Conservation (phyloP, 2,888 invertebrate genomes). For the Acanthosoma haemorrhoidale region DNA sequence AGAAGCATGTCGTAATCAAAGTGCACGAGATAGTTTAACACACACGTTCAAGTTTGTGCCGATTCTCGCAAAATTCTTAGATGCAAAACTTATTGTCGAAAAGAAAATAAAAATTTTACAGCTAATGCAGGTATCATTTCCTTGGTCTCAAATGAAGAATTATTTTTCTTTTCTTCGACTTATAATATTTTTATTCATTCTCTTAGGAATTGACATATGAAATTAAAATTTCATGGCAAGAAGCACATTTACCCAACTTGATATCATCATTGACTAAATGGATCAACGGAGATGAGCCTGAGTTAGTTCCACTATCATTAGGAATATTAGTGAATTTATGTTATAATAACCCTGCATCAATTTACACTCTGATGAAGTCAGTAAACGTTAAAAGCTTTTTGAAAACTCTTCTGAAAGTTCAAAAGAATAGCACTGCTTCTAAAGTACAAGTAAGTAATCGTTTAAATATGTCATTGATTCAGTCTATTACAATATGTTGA, state of each 20-base stretch:
- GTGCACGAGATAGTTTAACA: conserved; percentile 58
- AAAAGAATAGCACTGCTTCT: conserved; percentile 47
- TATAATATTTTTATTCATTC: conserved; percentile 1
- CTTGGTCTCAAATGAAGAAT: background rate
- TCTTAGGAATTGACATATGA: conserved; percentile 68
- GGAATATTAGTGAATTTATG: conserved; percentile 73
- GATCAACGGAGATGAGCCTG: conserved; percentile 53
- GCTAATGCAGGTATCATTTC: conserved; percentile 55
- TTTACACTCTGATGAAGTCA: conserved; percentile 65
- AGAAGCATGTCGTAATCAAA: conserved; percentile 57
- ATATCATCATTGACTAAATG: conserved; percentile 63
- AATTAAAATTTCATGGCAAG: conserved; percentile 73
- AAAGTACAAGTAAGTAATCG: conserved; percentile 49
- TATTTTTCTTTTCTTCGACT: background rate
- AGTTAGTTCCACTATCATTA: conserved; percentile 53
- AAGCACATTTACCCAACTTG: conserved; percentile 63
- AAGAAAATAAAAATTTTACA: conserved; percentile 59
- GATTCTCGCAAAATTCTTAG: conserved; percentile 56
- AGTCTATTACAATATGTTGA: too few relatives aligned
- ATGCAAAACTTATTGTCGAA: conserved; percentile 57
- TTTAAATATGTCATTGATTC: too few relatives aligned
- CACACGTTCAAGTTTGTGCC: conserved; percentile 67
- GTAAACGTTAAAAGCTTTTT: conserved; percentile 66
- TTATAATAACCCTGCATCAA: conserved; percentile 69
- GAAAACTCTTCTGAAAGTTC: conserved; percentile 56